These are phyloP conservation scores for Crotalus tigris DNA, from an alignment of 2,113 vertebrate genomes.

Conservation along the genomic window DNA sequence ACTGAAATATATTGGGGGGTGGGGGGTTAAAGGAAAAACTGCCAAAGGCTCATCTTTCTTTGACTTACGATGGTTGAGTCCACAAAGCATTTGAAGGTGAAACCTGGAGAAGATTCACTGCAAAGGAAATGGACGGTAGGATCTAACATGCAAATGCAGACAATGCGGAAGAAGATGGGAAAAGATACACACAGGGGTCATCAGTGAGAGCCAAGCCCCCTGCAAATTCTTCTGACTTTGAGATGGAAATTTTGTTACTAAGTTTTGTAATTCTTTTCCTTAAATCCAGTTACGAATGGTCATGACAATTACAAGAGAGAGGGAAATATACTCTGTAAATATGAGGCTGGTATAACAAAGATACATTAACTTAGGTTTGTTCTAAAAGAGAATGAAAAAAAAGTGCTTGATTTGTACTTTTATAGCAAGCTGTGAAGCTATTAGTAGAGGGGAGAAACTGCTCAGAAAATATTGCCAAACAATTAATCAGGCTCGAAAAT, in stretches of 20 bases:
- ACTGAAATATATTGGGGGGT: background rate
- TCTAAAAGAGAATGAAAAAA: background rate
- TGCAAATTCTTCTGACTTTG: background rate
- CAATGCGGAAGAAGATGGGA: background rate
- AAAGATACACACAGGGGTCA: background rate
- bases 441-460: background rate
- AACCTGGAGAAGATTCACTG: background rate
- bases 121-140: background rate
- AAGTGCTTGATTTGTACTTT: background rate
- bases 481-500: background rate
- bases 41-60: background rate
- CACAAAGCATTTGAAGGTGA: background rate
- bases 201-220: background rate
- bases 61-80: background rate
- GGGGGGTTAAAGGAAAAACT: background rate
- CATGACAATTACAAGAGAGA: background rate
- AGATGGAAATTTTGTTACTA: background rate
- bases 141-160: background rate
- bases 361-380: background rate
- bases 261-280: background rate
- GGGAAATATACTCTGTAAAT: background rate
- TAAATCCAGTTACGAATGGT: background rate
- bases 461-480: background rate
- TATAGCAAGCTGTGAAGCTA: background rate
- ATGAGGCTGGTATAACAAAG: background rate